A percentile compares a stretch with the other conserved stretches of the same genome.
Conservation (phyloP, 2,113 vertebrate genomes). For the Spermophilus dauricus region DNA sequence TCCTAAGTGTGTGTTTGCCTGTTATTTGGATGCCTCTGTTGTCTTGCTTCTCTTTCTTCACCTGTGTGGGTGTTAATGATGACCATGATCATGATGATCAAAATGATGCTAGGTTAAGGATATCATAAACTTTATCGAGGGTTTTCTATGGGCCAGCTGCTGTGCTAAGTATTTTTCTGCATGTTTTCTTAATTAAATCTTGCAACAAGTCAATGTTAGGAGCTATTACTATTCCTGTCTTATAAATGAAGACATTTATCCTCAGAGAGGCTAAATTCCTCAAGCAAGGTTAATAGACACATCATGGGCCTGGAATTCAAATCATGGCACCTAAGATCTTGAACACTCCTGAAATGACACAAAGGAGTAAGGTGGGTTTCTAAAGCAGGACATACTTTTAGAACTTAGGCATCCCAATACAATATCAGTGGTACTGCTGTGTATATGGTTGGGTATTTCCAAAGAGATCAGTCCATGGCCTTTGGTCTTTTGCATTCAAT, state of each 20-base stretch:
- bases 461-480: background rate
- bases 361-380: background rate
- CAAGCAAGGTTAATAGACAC: background rate
- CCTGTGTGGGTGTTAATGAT: background rate
- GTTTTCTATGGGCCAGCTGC: background rate
- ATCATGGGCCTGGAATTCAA: background rate
- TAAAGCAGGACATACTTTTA: background rate
- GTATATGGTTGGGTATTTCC: background rate
- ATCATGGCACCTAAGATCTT: background rate
- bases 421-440: background rate
- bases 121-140: background rate
- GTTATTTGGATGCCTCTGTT: background rate
- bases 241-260: conserved; percentile 20
- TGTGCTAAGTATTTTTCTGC: background rate
- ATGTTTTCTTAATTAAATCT: background rate
- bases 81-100: background rate
- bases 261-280: background rate
- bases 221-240: background rate
- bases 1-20: background rate
- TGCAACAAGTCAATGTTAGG: background rate
- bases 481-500: background rate
- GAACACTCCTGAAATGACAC: background rate
- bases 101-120: background rate
- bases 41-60: background rate
- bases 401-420: background rate